Base-by-base conservation (phyloP, 2,888 invertebrate species). In the Cosmorhoe ocellata region DNA sequence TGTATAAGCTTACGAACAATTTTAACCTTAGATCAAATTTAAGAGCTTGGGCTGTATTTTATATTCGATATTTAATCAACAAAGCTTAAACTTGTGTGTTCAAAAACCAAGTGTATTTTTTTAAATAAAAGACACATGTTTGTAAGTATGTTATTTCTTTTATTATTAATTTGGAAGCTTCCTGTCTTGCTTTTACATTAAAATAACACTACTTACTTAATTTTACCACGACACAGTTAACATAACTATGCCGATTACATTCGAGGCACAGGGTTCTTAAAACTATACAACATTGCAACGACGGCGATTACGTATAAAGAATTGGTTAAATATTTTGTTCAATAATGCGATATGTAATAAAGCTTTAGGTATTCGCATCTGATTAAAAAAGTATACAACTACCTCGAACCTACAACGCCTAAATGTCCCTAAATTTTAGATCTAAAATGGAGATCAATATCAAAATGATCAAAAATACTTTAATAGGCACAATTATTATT, bases 191-290 rank as follows among this genome's bases (percentile, higher is more conserved):
- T 40, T 31, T 47, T 33, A 50, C 36, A 34, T 37, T 56, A 51
- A 50, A 60, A 54, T 24, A 24, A 24, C 18, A 18, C 18, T 18
- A 18, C 18, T 52, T n/a, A 18, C 50, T 52, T 72, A 74, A 62
- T 10, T 59, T 63, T 74, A 72, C 56, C 62, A 64, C 69, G 71
- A 56, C 70, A 67, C 77, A 82, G 82, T 84, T 82, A 82, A 84
- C 79, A 82, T 84, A 84, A 82, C 83, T 77, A 71, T 59, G 67
- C 54, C 76, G 69, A 61, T 59, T 63, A 66, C 60, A 71, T 69
- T 76, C 74, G 78, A 81, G 82, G 80, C 79, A 81, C 78, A 64
- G 59, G 56, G 61, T 70, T 67, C 34, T 56, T 58, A 58, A 32
- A 37, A 51, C 51, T 61, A 61, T 46, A 58, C 54, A 61, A 61